Evolutionary conservation across 2,888 invertebrate genomes (phyloP), one percentile per base, ranked within the genome.

Genomic region (Metacarcinus magister): DNA sequence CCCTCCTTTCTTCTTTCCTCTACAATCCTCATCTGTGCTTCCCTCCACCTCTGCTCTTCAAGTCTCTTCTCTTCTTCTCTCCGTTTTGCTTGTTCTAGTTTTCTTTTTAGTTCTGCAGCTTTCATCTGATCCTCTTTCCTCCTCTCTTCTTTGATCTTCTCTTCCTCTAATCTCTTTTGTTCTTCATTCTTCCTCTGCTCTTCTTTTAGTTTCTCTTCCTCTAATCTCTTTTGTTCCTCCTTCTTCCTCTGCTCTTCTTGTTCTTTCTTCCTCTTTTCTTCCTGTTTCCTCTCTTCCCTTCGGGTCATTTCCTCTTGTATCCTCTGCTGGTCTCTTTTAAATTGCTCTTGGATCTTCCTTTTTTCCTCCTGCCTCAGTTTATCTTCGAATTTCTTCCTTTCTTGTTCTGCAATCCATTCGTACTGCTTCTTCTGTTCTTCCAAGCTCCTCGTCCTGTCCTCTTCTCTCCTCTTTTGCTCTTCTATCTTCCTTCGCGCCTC

Each of bases 321-420:
- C 75, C 95, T 94, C 44, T 67, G 93, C 82, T 97, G 97, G 60
- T 97, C 97, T 87, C 82, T 97, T 75, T 94, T 97, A 46, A 97
- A 96, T 87, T 95, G 90, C 39, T 97, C 97, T 32, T 96, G 91
- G 60, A 96, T 60, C n/a, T 92, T 92, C 91, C 67, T 94, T 91
- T 96, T 96, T 90, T 95, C 89, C 48, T 97, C 95, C 28, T 89
- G 60, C 43, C 90, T 96, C 32, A 94, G n/a, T 46, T 54, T 94
- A 46, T 94, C 82, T 28, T 93, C 95, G 10, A 46, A 94, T 28
- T 54, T 92, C 46, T 46, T 92, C 39, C 89, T 96, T 60, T 94
- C 94, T 46, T 96, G 96, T 48, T 90, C 67, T 0, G 95, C 95
- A 28, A 95, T 91, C 32, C 92, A 75, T 32, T 94, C 96, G n/a